Evolutionary conservation across 1,140 invertebrate species (phyloP), one percentile per base, ranked within the genome.

Genomic region (Trichonephila clavata): DNA sequence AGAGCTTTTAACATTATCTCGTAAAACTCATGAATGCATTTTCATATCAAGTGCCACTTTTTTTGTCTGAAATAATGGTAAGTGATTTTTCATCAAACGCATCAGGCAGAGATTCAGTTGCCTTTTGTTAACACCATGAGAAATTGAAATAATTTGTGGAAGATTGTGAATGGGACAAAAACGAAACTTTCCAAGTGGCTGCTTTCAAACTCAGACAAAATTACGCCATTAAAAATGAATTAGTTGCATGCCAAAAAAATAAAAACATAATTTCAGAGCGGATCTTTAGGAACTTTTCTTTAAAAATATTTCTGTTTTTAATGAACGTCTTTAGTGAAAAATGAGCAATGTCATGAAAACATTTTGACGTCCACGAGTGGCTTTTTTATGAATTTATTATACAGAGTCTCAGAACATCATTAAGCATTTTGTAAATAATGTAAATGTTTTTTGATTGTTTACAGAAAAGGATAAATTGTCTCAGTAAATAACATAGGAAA

Each of bases 191-290:
- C 27, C 39, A 80, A 80, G 71, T 80, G 71, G 71, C 39, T 80
- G 71, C 71, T 80, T 32, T 80, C 39, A 80, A 80, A 80, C 71
- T 80, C 71, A 43, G 71, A 39, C 39, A 43, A 32, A 43, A 80
- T 80, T 80, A 32, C 39, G 71, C 39, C 71, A 80, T 80, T 80
- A 80, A 80, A 80, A 80, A 80, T 43, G 71, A 80, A 80, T 80
- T 80, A 80, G 71, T 32, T 80, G n/a, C 16, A 18, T 21, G 61
- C 5, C 20, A 3, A 21, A 63, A 63, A 63, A 61, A 60, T 16
- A 61, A 61, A 61, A 20, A 20, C 14, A 61, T 61, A 63, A 63
- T 63, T 21, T 63, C 10, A 7, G 61, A 20, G 16, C 16, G 50
- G 10, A 20, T 20, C 21, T 20, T 20, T 18, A 20, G 21, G 61